Percentiles rank a stretch among this genome's conserved stretches.
phyloP scores from a whole-genome alignment of 2,113 vertebrate species.

The Romanogobio albipinnatus region DNA sequence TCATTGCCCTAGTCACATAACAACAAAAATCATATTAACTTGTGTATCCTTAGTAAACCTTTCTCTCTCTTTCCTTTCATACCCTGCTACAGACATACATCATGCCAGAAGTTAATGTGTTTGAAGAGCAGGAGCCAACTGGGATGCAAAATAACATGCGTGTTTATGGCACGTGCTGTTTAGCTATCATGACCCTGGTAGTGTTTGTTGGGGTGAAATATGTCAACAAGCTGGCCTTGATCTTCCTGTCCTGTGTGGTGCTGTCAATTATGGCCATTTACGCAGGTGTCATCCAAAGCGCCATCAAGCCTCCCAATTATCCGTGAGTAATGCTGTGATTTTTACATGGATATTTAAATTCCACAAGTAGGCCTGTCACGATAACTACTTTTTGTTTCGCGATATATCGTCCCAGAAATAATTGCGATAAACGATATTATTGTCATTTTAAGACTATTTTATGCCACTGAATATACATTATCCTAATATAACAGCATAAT shows the following conservation, averaged over 20 bases:
- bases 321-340: conserved; percentile 75
- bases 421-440: too few relatives aligned
- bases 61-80: conserved; percentile 14
- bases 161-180: conserved; percentile 86
- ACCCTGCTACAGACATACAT: conserved; percentile 83
- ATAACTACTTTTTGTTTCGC: too few relatives aligned
- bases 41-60: background rate
- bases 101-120: conserved; percentile 78
- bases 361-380: too few relatives aligned
- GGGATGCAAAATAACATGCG: conserved; percentile 86
- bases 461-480: too few relatives aligned
- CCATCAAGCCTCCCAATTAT: conserved; percentile 80
- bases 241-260: conserved; percentile 92
- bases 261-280: conserved; percentile 94
- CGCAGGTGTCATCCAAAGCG: conserved; percentile 87
- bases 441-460: too few relatives aligned
- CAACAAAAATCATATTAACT: background rate
- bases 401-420: too few relatives aligned
- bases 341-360: background rate
- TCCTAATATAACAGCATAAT: too few relatives aligned
- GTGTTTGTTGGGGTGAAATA: conserved; percentile 97
- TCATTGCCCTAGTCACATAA: background rate
- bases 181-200: conserved; percentile 87
- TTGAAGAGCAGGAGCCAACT: conserved; percentile 56
- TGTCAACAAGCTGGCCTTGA: conserved; percentile 93